A percentile compares a stretch with the other conserved stretches of the same genome.
phyloP scores from a whole-genome alignment of 2,797 vertebrate genomes.

The Thaleichthys pacificus region DNA sequence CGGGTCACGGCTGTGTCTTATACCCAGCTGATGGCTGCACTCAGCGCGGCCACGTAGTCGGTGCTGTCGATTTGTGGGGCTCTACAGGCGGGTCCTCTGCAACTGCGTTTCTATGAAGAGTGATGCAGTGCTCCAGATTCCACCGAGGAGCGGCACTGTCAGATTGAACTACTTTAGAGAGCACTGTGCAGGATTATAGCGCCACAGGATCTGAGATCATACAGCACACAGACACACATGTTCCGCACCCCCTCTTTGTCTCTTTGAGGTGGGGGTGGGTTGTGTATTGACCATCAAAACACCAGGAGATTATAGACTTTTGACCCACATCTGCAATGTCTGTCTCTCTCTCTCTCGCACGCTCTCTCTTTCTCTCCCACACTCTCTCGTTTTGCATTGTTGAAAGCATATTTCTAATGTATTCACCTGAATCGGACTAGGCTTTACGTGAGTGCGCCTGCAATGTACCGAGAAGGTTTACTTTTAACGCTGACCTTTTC shows the following conservation, averaged over 20 bases:
- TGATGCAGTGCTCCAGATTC: constrained; percentile 55
- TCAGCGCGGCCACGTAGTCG: constrained; percentile 7
- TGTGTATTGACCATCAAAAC: not conserved
- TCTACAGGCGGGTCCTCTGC: constrained; percentile 19
- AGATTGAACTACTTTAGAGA: constrained; percentile 26
- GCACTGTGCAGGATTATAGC: not conserved
- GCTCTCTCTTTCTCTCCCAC: not conserved
- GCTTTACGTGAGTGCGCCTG: too few species aligned
- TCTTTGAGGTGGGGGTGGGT: not conserved
- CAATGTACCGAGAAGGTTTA: too few species aligned
- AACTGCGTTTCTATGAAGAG: constrained; percentile 7
- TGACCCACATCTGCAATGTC: not conserved
- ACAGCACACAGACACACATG: not conserved
- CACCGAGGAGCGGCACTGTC: not conserved
- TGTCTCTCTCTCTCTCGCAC: not conserved
- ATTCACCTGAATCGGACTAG: too few species aligned
- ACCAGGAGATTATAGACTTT: not conserved
- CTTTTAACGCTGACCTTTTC: too few species aligned
- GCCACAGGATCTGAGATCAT: not conserved
- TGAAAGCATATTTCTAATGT: too few species aligned
- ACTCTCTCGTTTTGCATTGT: not conserved
- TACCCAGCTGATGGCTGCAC: constrained; percentile 31
- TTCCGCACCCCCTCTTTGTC: not conserved
- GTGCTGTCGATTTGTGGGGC: constrained; percentile 39
- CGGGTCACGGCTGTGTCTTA: constrained; percentile 57